Base-by-base conservation (phyloP, 2,888 invertebrate species). In the Polyommatus icarus region DNA sequence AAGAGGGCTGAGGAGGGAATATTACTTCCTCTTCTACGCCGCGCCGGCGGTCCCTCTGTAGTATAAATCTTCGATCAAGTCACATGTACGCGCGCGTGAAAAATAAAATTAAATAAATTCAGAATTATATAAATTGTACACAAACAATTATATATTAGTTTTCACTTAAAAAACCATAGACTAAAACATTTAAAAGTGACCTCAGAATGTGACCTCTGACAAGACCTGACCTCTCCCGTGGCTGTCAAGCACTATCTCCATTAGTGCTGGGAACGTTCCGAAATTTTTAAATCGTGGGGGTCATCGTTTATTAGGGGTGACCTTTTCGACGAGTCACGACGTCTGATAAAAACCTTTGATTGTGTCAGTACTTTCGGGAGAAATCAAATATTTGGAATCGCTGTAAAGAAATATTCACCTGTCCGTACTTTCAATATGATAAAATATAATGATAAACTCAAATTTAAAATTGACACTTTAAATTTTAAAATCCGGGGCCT, bases 271-370 rank as follows among this genome's bases (percentile, higher is more conserved):
- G 73, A 20, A 29, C 15, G 29, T 54, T 75, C 15, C 50, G 75
- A 29, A 50, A 15, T 46, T 24, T 73, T 50, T 12, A 24, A 73
- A 75, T 18, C 29, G 7, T 2, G 32, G 50, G 50, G 75, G 75
- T 75, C 75, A 75, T 8, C 24, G 54, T 46, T 54, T 29, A 50
- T 50, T 24, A 50, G 75, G 75, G 75, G 46, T 75, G 75, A 75
- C 75, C 75, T 46, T 75, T 75, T 75, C 75, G 54, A 8, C 75
- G 20, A 54, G 75, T 75, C 75, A 54, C 50, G 75, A 50, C 75
- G 50, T n/a, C 54, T 18, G 75, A 75, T 75, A 29, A 24, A 75
- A 54, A 75, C 18, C 1, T 10, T 67, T 67, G 67, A 67, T 32
- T 67, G 15, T 32, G 67, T 29, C 67, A 29, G 29, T 29, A 12